Conservation (phyloP, 1,140 invertebrate species). For the Eciton burchellii region DNA sequence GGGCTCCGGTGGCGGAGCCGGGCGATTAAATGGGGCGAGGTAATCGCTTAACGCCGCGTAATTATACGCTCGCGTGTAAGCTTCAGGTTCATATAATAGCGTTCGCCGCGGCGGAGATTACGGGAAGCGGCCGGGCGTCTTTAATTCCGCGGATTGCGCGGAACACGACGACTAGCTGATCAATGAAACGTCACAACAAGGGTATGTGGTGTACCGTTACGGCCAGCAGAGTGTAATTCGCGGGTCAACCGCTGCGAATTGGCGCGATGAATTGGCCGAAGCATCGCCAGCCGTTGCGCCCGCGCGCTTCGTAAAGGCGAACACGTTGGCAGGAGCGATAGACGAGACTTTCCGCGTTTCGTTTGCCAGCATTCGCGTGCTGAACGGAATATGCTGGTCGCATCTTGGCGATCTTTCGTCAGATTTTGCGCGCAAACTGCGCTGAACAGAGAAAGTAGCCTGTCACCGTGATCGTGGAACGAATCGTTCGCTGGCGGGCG, state of each 20-base stretch:
- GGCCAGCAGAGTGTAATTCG: neutral
- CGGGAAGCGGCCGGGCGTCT: constrained; percentile 1
- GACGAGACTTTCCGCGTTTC: neutral
- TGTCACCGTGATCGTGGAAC: constrained; percentile 42
- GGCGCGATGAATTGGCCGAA: too few relatives aligned
- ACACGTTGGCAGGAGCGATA: neutral
- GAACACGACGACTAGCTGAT: constrained; percentile 11
- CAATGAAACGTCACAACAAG: constrained; percentile 28
- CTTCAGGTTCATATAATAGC: constrained; percentile 48
- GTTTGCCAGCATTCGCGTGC: neutral
- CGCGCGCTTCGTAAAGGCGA: neutral
- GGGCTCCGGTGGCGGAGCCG: constrained; percentile 42
- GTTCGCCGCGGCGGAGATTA: constrained; percentile 22
- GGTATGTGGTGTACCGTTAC: neutral
- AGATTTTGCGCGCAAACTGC: neutral
- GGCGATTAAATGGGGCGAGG: constrained; percentile 64
- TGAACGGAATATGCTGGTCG: constrained; percentile 8
- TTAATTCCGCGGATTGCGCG: constrained; percentile 19
- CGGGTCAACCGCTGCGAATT: neutral
- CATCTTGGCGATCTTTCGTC: constrained; percentile 15
- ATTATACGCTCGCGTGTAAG: constrained; percentile 67
- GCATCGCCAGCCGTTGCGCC: too few relatives aligned
- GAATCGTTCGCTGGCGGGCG: constrained; percentile 34
- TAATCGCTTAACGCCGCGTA: constrained; percentile 62
- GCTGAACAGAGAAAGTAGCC: constrained; percentile 7